These are phyloP conservation scores for Cerceris ruficornis DNA, from an alignment of 2,888 invertebrate species.

Conservation along the genomic window DNA sequence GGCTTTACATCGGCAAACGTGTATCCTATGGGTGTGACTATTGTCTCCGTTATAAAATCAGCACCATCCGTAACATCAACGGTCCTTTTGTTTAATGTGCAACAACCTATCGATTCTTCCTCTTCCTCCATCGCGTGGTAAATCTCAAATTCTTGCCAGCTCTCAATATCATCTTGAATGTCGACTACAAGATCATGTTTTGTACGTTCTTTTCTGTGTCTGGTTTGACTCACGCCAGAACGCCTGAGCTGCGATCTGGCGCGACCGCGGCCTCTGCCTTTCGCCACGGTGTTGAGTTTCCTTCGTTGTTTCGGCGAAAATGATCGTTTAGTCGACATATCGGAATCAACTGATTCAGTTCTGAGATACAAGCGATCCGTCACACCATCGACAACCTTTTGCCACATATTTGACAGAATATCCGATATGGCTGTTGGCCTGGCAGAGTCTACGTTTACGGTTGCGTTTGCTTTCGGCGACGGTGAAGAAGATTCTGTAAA, in stretches of 20 bases:
- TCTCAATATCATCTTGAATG: slow-evolving; percentile 64
- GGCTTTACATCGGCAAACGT: slow-evolving; percentile 56
- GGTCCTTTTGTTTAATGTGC: slow-evolving; percentile 26
- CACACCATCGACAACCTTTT: slow-evolving; percentile 48
- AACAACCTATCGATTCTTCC: slow-evolving; percentile 24
- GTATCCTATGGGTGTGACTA: slow-evolving; percentile 32
- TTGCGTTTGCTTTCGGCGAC: neutral
- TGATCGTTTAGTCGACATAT: slow-evolving; percentile 46
- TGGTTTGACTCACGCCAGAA: slow-evolving; percentile 74
- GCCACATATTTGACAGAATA: slow-evolving; percentile 46
- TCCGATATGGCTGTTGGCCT: slow-evolving; percentile 15
- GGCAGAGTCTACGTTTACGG: neutral
- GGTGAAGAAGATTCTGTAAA: slow-evolving; percentile 2
- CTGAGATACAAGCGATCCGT: slow-evolving; percentile 46
- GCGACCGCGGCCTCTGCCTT: slow-evolving; percentile 69
- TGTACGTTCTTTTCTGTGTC: slow-evolving; percentile 70
- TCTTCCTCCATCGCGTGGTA: slow-evolving; percentile 7
- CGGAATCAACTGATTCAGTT: slow-evolving; percentile 30
- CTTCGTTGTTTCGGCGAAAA: slow-evolving; percentile 55
- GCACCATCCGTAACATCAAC: slow-evolving; percentile 30
- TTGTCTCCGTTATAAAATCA: neutral
- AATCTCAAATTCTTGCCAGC: slow-evolving; percentile 60
- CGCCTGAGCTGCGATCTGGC: slow-evolving; percentile 70
- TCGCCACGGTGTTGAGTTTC: slow-evolving; percentile 61
- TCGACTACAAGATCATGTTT: slow-evolving; percentile 65